These are phyloP conservation scores for Acanthochromis polyacanthus DNA, from an alignment of 2,113 vertebrate genomes.

Conservation along the genomic window DNA sequence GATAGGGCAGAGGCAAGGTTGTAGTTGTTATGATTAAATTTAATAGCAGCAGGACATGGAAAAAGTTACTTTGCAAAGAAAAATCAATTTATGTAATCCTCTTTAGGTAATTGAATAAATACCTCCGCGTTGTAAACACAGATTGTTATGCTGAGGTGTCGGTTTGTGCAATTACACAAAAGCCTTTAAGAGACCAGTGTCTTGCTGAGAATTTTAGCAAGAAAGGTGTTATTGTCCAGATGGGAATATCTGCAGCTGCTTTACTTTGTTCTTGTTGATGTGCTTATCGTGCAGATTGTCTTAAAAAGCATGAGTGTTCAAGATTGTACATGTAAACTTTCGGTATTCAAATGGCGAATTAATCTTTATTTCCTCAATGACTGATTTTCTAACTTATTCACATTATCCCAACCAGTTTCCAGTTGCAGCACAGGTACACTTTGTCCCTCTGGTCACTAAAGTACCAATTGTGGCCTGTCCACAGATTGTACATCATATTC, in stretches of 20 bases:
- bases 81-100: conserved; percentile 27
- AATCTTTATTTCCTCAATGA: not conserved
- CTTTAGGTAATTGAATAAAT: conserved; percentile 28
- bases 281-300: not conserved
- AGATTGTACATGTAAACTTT: not conserved
- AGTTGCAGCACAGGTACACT: not conserved
- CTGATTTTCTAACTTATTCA: not conserved
- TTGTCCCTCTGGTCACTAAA: conserved; percentile 8
- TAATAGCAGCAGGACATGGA: conserved; percentile 33
- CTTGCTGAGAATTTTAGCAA: not conserved
- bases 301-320: not conserved
- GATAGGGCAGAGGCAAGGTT: conserved; percentile 44
- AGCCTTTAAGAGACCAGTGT: not conserved
- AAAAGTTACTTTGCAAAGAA: conserved; percentile 34
- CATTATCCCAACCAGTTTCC: not conserved
- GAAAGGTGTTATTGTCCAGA: not conserved
- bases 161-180: conserved; percentile 17
- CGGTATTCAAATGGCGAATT: not conserved
- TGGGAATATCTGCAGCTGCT: conserved; percentile 6
- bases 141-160: conserved; percentile 23
- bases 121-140: conserved; percentile 10
- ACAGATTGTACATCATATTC: conserved; percentile 8
- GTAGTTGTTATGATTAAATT: conserved; percentile 63
- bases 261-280: not conserved
- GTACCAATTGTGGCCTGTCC: conserved; percentile 5